Evolutionary conservation across 1,140 invertebrate species (phyloP), one percentile per base, ranked within the genome.

Genomic region (Eupristina koningsbergeri): DNA sequence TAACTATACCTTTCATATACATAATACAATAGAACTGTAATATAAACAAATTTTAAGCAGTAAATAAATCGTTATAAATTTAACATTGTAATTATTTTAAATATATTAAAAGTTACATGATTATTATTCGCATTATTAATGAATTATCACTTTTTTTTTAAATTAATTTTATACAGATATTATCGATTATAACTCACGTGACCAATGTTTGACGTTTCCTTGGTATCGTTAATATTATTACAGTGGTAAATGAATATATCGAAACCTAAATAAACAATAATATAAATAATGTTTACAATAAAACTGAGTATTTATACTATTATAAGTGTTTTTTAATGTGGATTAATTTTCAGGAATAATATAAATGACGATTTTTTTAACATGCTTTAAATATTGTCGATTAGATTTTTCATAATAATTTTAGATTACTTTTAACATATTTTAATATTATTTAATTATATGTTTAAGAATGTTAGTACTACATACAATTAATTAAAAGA

Each of bases 221-320:
- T 71, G 47, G 78, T 71, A 80, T 50, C 64, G 64, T 80, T 58
- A 80, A 53, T 31, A 80, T 34, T 31, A 50, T 61, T 9, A 15
- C 53, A 58, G 26, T 9, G 26, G 0, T 58, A 50, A 45, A 45
- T n/a, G 41, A 6, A 45, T 13, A 45, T 17, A 53, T 7, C 53
- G 13, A 26, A 58, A 58, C 26, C 53, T 26, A 58, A 22, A 26
- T 58, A 58, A 26, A 26, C 22, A 58, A 58, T 58, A 58, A 58
- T 58, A 26, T n/a, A n/a, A n/a, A n/a, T n/a, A n/a, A n/a, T n/a
- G n/a, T n/a, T n/a, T n/a, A n/a, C 26, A 58, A 26, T 58, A 58
- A 26, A 58, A 58, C 26, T 58, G 9, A 58, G 53, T 6, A 26
- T 26, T 26, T 26, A 58, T 58, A 9, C 26, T 26, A 58, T 58